Base-by-base conservation (phyloP, 2,113 vertebrate genomes). In the Ceyx margarethae region DNA sequence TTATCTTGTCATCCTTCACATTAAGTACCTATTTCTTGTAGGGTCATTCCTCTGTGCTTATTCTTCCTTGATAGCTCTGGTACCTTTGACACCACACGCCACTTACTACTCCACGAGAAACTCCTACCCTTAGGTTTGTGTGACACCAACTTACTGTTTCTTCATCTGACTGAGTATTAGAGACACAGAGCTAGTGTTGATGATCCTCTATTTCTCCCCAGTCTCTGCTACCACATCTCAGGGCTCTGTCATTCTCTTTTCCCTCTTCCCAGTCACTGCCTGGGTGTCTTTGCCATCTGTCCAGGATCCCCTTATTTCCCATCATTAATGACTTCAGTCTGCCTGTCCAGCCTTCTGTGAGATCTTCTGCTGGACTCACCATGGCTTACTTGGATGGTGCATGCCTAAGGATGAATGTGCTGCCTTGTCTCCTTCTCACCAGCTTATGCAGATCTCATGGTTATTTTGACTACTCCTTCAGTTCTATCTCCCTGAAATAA, bases 1-100 rank as follows among this genome's bases (percentile, higher is more conserved):
- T 96, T 95, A 89, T 97, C 96, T 96, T 95, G 93, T 95, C 95
- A 94, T 89, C 85, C 89, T 89, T 92, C 89, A 90, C 85, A 82
- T 87, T 88, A 92, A 91, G 82, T 89, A 76, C 80, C 89, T 89
- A 4, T 91, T 94, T 92, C 94, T 95, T 93, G 93, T 93, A 92
- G 85, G 91, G 90, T 95, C 92, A 90, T 91, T 90, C 92, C 87
- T 94, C 85, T 89, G 57, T 85, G 72, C 87, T 93, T 92, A 84
- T 95, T 95, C 86, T 93, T 87, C 69, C 60, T 94, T 94, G 91
- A 96, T 93, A 92, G 65, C 75, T 96, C 31, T 89, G 94, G 78
- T 95, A 96, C 93, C 96, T 96, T 96, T 96, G 95, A 95, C 92
- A 85, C 69, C 33, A 87, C 5, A 43, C 79, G 92, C 84, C 87